Percentiles rank a stretch among this genome's conserved stretches.
Conservation (phyloP, 1,140 invertebrate species). For the Dryas iulia region DNA sequence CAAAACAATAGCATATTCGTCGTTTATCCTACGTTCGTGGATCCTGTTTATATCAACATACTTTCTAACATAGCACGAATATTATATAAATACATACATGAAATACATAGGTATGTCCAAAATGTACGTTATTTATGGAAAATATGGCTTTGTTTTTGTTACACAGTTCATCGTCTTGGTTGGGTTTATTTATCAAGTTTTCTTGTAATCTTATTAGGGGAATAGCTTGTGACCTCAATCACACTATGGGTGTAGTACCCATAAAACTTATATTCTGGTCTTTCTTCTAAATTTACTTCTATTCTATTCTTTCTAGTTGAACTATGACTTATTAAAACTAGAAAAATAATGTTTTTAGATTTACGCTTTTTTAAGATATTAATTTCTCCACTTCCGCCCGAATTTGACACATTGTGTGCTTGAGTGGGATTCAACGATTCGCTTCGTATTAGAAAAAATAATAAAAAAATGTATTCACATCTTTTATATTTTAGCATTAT, state of each 20-base stretch:
- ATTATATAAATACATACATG: slow-evolving; percentile 30
- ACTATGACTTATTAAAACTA: background rate
- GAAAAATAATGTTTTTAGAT: background rate
- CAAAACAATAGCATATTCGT: slow-evolving; percentile 20
- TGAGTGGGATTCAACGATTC: too few relatives aligned
- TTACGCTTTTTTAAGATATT: too few relatives aligned
- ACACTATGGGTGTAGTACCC: background rate
- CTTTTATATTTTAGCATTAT: too few relatives aligned
- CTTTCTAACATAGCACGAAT: slow-evolving; percentile 36
- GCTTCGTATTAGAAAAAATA: too few relatives aligned
- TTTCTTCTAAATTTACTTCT: too few relatives aligned
- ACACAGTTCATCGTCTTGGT: slow-evolving; percentile 33
- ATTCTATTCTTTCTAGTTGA: background rate
- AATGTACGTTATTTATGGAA: slow-evolving; percentile 31
- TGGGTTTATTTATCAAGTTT: slow-evolving; percentile 31
- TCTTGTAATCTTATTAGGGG: slow-evolving; percentile 25
- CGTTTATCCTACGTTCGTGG: slow-evolving; percentile 15
- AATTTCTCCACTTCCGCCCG: too few relatives aligned
- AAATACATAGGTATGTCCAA: slow-evolving; percentile 36
- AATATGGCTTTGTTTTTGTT: slow-evolving; percentile 61
- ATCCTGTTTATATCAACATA: slow-evolving; percentile 28
- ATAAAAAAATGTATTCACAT: too few relatives aligned
- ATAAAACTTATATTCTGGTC: background rate
- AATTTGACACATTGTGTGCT: too few relatives aligned
- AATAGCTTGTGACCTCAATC: slow-evolving; percentile 14